phyloP scores from a whole-genome alignment of 2,797 vertebrate species.

The Sebastes glaucus region DNA sequence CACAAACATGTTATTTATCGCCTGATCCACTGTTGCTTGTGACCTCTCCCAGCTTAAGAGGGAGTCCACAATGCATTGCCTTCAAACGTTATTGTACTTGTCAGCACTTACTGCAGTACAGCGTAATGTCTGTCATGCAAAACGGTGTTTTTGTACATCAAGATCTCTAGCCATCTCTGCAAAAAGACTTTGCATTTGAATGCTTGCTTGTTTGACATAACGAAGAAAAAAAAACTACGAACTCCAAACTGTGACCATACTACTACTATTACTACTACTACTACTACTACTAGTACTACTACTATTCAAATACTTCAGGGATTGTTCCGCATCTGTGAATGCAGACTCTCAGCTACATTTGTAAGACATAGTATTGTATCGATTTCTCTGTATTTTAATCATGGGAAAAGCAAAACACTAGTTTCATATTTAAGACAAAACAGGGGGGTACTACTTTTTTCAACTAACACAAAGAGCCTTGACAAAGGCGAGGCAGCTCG shows the following conservation, averaged over 20 bases:
- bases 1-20: conserved; percentile 60
- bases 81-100: conserved; percentile 78
- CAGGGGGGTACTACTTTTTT: conserved; percentile 79
- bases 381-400: conserved; percentile 97
- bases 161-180: conserved; percentile 79
- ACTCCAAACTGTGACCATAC: conserved; percentile 92
- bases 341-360: conserved; percentile 91
- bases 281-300: conserved; percentile 83
- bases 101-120: conserved; percentile 83
- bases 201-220: conserved; percentile 81
- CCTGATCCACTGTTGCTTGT: conserved; percentile 73
- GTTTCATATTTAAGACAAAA: conserved; percentile 96
- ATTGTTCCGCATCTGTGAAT: conserved; percentile 87
- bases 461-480: conserved; percentile 86
- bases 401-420: conserved; percentile 94
- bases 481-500: conserved; percentile 87
- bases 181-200: conserved; percentile 75
- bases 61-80: conserved; percentile 83
- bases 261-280: conserved; percentile 81
- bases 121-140: conserved; percentile 89
- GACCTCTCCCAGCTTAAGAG: conserved; percentile 67
- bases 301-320: conserved; percentile 93
- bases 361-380: conserved; percentile 96
- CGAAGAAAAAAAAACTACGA: conserved; percentile 75
- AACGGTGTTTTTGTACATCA: conserved; percentile 82